phyloP scores from a whole-genome alignment of 2,888 invertebrate species.

The Watsonalla binaria region DNA sequence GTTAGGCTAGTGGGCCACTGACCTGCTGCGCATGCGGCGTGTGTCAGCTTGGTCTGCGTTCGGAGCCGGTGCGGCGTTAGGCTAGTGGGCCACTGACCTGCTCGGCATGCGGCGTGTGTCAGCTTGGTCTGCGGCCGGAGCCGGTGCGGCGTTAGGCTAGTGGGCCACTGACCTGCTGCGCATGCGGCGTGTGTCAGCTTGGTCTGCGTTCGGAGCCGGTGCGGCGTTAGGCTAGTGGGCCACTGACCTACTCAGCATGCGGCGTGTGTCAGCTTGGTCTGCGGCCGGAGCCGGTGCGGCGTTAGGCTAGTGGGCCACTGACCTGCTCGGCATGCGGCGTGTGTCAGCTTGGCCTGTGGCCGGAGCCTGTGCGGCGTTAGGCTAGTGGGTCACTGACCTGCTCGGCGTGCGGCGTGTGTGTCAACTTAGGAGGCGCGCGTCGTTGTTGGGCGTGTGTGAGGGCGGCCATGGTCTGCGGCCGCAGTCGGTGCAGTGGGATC shows the following conservation, averaged over 20 bases:
- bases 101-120: too few species aligned
- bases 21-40: too few species aligned
- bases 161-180: too few species aligned
- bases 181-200: too few species aligned
- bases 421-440: slow-evolving; percentile 24
- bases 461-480: slow-evolving; percentile 44
- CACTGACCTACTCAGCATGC: slow-evolving; percentile 25
- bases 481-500: slow-evolving; percentile 54
- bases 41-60: too few species aligned
- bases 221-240: slow-evolving; percentile 8
- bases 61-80: too few species aligned
- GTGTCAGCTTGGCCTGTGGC: slow-evolving; percentile 24
- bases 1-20: too few species aligned
- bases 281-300: slow-evolving; percentile 1
- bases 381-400: slow-evolving; percentile 9
- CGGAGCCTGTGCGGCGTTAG: slow-evolving; percentile 16
- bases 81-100: too few species aligned
- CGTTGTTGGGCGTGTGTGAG: slow-evolving; percentile 60
- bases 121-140: too few species aligned
- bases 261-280: slow-evolving; percentile 19
- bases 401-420: slow-evolving; percentile 32
- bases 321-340: slow-evolving; percentile 17
- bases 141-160: too few species aligned
- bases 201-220: slow-evolving; percentile 19
- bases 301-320: slow-evolving; percentile 3